These are phyloP conservation scores for Tetraodon nigroviridis DNA, from an alignment of 2,113 vertebrate genomes.

Conservation along the genomic window DNA sequence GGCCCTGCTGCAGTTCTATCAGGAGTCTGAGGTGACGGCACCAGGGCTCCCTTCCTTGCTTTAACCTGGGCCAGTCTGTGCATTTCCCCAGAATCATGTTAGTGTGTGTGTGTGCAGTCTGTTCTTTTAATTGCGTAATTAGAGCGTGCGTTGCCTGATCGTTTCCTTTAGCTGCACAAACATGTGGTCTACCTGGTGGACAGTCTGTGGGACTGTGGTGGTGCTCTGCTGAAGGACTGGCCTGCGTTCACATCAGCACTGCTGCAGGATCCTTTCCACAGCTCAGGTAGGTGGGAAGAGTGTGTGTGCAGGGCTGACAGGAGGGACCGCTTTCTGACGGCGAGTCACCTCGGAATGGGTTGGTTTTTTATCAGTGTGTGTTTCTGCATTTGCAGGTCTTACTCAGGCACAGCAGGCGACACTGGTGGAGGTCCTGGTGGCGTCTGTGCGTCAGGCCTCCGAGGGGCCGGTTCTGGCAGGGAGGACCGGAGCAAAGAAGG, in stretches of 20 bases:
- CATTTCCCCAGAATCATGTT: neutral
- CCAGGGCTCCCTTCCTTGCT: neutral
- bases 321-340: neutral
- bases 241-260: conserved; percentile 78
- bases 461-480: conserved; percentile 81
- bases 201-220: conserved; percentile 89
- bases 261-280: conserved; percentile 62
- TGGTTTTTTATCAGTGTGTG: too few species aligned
- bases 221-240: conserved; percentile 85
- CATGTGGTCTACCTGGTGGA: conserved; percentile 87
- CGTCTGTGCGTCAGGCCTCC: conserved; percentile 81
- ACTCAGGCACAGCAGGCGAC: conserved; percentile 66
- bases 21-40: conserved; percentile 78
- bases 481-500: conserved; percentile 82
- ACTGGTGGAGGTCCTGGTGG: conserved; percentile 81
- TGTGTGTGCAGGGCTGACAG: too few species aligned
- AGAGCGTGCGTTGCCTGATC: neutral
- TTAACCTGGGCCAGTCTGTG: neutral
- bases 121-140: too few species aligned
- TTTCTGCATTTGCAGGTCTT: conserved; percentile 57
- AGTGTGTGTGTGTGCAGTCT: neutral
- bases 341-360: too few species aligned
- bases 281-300: conserved; percentile 58
- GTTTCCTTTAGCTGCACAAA: conserved; percentile 75
- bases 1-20: conserved; percentile 79